Conservation (phyloP, 2,797 vertebrate species). For the Pangasius macronema region DNA sequence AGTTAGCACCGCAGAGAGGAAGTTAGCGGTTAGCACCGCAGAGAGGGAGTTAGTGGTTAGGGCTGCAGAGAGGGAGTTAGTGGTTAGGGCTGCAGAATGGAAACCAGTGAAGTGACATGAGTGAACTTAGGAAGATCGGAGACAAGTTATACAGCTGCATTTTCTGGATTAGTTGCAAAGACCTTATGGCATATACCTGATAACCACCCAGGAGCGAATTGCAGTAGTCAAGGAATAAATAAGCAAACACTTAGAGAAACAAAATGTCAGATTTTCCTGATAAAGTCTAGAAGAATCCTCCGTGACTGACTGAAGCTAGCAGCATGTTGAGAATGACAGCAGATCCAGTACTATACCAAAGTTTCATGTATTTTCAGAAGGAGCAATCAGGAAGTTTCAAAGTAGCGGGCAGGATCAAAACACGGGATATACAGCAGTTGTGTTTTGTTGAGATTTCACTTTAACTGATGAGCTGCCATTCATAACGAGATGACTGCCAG, state of each 20-base stretch:
- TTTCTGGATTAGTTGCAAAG: background rate
- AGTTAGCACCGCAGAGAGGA: too few species aligned
- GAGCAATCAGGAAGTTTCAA: background rate
- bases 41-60: background rate
- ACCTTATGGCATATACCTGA: background rate
- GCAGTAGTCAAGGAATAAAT: background rate
- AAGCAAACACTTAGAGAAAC: background rate
- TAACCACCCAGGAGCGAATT: background rate
- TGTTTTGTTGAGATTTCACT: background rate
- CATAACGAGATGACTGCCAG: background rate
- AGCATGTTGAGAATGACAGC: background rate
- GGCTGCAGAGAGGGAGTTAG: background rate
- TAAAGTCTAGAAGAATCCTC: background rate
- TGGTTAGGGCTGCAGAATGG: background rate
- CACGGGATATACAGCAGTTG: background rate
- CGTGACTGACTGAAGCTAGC: background rate
- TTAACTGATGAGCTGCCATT: slow-evolving; percentile 3
- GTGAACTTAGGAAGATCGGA: background rate
- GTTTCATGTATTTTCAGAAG: background rate
- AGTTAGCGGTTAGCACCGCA: background rate
- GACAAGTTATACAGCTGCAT: background rate
- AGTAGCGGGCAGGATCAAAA: background rate
- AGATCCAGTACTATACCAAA: background rate
- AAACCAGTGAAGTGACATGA: background rate
- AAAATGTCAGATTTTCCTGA: background rate